These are phyloP conservation scores for Forbesichthys papilliferus DNA, from an alignment of 2,113 vertebrate species.

Conservation along the genomic window DNA sequence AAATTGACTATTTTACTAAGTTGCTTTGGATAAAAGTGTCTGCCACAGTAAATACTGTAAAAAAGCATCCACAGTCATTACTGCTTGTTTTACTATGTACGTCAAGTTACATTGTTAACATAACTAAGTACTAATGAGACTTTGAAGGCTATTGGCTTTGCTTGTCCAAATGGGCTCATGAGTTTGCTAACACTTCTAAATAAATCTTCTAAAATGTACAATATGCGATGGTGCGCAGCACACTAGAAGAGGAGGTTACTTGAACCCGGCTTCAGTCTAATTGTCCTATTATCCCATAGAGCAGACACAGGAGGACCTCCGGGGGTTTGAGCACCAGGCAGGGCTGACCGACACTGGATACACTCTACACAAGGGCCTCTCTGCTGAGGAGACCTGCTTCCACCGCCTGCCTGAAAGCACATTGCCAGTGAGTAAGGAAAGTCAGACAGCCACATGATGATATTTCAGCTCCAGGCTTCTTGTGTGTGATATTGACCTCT, in stretches of 20 bases:
- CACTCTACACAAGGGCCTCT: slow-evolving; percentile 91
- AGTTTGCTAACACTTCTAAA: neutral
- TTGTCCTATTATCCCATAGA: slow-evolving; percentile 70
- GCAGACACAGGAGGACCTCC: slow-evolving; percentile 91
- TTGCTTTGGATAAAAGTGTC: too few relatives aligned
- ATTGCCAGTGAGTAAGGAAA: slow-evolving; percentile 81
- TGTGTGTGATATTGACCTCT: too few relatives aligned
- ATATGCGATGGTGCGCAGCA: neutral
- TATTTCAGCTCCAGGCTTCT: neutral
- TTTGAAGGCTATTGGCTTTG: neutral
- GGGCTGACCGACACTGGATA: slow-evolving; percentile 90
- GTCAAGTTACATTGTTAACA: neutral
- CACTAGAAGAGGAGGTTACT: slow-evolving; percentile 2
- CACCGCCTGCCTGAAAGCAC: slow-evolving; percentile 83
- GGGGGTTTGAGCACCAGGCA: slow-evolving; percentile 90
- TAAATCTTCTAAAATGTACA: too few relatives aligned
- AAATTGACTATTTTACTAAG: too few relatives aligned
- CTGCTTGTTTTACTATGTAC: neutral
- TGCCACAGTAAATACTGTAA: too few relatives aligned
- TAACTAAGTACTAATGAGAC: too few relatives aligned
- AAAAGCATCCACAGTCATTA: too few relatives aligned
- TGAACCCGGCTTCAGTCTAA: slow-evolving; percentile 5
- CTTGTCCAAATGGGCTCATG: neutral
- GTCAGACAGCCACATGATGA: neutral
- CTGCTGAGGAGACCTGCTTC: slow-evolving; percentile 88